Base-by-base conservation (phyloP, 1,140 invertebrate species). In the Philotrypesis tridentata region DNA sequence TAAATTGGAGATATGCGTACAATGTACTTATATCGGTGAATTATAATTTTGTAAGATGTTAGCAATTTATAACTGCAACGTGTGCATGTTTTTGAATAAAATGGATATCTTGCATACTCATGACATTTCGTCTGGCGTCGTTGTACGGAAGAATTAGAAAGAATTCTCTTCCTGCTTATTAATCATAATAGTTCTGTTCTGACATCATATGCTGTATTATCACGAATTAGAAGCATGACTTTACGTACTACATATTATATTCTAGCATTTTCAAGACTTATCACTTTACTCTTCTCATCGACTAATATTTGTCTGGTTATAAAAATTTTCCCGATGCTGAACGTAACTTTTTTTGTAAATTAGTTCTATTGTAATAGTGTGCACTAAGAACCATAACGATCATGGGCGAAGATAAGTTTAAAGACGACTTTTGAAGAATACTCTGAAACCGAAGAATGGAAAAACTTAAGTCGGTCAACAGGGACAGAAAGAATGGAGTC, bases 101-200 rank as follows among this genome's bases (percentile, higher is more conserved):
- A 1, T 43, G 17, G 17, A 43, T 14, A 43, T 17, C 2, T 43
- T 43, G 40, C 40, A 43, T n/a, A n/a, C n/a, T n/a, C n/a, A 14
- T 43, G 12, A 43, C 12, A 14, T 17, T 14, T 43, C 37, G 37
- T 3, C 12, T 14, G 14, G 2, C 14, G 40, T 17, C 40, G 40
- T 43, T 43, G 17, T 14, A 63, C 21, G 7, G 60, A 63, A 43
- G 40, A 43, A 43, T 43, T 43, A 63, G 61, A 48, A 48, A 48
- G 40, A 72, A 43, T 78, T 40, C 17, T 43, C 55, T 72, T 71
- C 43, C 68, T 71, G 77, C 55, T 71, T 71, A 63, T 79, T 71
- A 79, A 71, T 27, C 55, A 60, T 55, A 78, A 78, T 67, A 14
- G 31, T 67, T 60, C 9, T 60, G 31, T 63, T 70, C 77, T 72